A percentile compares a stretch with the other conserved stretches of the same genome.
Evolutionary conservation across 2,797 vertebrate genomes (phyloP).

Genomic region (Thripadectes ignobilis): DNA sequence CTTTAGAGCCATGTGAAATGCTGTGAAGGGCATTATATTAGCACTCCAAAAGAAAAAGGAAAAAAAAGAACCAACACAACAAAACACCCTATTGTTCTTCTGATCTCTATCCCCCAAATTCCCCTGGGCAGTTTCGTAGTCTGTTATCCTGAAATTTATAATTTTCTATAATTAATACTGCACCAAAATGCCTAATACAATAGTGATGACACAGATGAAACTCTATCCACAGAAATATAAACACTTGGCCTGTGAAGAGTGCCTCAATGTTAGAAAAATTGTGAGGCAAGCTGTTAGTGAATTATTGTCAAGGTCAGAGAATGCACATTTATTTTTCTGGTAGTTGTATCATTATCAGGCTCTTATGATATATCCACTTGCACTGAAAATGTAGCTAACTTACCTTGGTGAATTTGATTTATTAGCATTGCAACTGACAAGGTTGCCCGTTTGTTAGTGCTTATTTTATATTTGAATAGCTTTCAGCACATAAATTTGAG

Average conservation of each 20-base stretch:
- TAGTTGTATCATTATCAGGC: constrained; percentile 75
- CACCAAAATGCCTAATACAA: not conserved
- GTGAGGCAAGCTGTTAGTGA: constrained; percentile 67
- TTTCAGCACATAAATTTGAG: constrained; percentile 78
- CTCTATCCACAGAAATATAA: constrained; percentile 13
- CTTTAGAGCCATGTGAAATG: not conserved
- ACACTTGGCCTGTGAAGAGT: constrained; percentile 31
- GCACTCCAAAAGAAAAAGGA: not conserved
- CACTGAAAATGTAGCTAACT: constrained; percentile 75
- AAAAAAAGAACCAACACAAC: not conserved
- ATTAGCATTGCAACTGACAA: constrained; percentile 76
- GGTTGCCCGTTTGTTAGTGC: constrained; percentile 78
- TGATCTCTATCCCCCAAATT: not conserved
- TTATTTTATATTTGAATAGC: constrained; percentile 81
- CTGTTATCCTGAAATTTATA: not conserved
- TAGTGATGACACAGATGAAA: constrained; percentile 18
- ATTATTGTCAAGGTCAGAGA: constrained; percentile 79
- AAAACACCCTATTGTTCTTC: not conserved
- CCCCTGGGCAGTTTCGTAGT: not conserved
- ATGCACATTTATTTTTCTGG: constrained; percentile 74
- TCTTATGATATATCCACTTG: constrained; percentile 77
- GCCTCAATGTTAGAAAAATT: constrained; percentile 61
- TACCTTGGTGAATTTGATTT: constrained; percentile 81
- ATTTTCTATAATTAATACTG: not conserved
- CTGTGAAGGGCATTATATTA: not conserved